phyloP scores from a whole-genome alignment of 2,113 vertebrate genomes.

The Bucco capensis region DNA sequence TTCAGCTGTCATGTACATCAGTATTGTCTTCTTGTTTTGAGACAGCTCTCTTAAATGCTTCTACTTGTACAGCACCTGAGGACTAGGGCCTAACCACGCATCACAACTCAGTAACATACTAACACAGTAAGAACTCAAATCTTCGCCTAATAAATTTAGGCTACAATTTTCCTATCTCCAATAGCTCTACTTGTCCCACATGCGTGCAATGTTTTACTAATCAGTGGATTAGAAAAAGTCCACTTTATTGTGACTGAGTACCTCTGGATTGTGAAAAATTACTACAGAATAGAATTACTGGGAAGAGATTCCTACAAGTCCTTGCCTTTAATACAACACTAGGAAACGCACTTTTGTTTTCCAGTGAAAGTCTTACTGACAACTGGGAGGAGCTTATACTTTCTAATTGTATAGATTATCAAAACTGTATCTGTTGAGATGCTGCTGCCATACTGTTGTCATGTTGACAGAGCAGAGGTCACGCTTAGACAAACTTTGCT shows the following conservation, averaged over 20 bases:
- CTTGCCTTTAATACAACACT: neutral
- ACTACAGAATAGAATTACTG: neutral
- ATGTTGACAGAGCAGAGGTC: neutral
- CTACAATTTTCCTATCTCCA: neutral
- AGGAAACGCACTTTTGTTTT: neutral
- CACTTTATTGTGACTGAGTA: neutral
- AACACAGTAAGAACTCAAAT: neutral
- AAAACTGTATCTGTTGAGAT: neutral
- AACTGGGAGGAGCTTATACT: neutral
- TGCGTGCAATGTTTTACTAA: neutral
- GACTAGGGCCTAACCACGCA: neutral
- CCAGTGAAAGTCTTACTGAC: neutral
- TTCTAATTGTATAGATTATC: neutral
- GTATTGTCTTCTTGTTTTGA: neutral
- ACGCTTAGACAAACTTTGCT: neutral
- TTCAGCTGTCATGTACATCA: neutral
- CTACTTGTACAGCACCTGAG: neutral
- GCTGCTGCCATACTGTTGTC: neutral
- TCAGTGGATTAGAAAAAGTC: neutral
- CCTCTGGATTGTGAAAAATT: neutral
- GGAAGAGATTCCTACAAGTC: neutral
- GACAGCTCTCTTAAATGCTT: neutral
- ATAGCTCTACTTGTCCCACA: neutral
- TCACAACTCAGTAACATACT: neutral
- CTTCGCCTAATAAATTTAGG: neutral